Conservation (phyloP, 2,888 invertebrate species). For the Prenolepis imparis region DNA sequence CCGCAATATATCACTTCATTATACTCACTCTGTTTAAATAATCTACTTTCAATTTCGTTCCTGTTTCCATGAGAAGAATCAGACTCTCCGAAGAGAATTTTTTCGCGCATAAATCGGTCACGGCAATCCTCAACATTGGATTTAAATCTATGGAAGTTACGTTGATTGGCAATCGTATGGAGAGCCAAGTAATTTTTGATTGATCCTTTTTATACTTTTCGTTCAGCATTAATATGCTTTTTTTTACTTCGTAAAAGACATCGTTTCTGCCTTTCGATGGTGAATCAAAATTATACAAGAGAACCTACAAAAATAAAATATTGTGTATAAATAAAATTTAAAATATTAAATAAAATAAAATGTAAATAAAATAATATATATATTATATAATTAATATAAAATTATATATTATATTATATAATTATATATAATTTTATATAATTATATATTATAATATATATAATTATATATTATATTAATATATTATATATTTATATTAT, state of each 20-base stretch:
- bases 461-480: too few relatives aligned
- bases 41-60: conserved; percentile 92
- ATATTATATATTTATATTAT: too few relatives aligned
- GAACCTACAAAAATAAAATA: conserved; percentile 85
- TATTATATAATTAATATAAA: too few relatives aligned
- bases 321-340: conserved; percentile 15
- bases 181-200: conserved; percentile 90
- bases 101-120: conserved; percentile 90
- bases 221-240: conserved; percentile 88
- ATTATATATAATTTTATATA: too few relatives aligned
- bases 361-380: too few relatives aligned
- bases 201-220: conserved; percentile 90
- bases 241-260: conserved; percentile 89
- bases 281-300: conserved; percentile 89
- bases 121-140: conserved; percentile 86
- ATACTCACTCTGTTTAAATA: conserved; percentile 94
- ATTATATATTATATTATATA: too few relatives aligned
- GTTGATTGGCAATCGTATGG: conserved; percentile 88
- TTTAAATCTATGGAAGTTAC: conserved; percentile 78
- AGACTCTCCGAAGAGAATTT: conserved; percentile 92
- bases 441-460: too few relatives aligned
- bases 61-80: conserved; percentile 90
- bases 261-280: conserved; percentile 90
- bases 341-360: too few relatives aligned
- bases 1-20: not conserved